A percentile compares a stretch with the other conserved stretches of the same genome.
Conservation (phyloP, 2,888 invertebrate species). For the Melanostoma scalare region DNA sequence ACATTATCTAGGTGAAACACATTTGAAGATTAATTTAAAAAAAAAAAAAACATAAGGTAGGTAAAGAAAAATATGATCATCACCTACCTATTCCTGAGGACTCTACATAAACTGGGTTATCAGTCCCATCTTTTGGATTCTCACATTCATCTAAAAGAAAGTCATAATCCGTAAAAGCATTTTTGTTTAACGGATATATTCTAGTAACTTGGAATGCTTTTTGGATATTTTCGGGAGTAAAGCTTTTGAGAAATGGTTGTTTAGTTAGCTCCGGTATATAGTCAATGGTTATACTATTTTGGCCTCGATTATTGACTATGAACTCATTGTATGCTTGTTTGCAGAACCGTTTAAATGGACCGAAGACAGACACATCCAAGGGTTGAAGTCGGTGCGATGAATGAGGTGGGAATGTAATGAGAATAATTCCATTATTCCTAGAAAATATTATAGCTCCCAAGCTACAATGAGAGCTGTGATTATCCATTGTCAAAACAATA, state of each 20-base stretch:
- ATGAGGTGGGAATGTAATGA: slow-evolving; percentile 1
- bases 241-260: neutral
- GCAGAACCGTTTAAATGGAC: neutral
- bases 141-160: too few relatives aligned
- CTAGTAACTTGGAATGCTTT: slow-evolving; percentile 5
- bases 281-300: neutral
- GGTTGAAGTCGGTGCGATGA: slow-evolving; percentile 5
- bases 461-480: too few relatives aligned
- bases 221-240: slow-evolving; percentile 5
- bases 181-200: neutral
- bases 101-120: too few relatives aligned
- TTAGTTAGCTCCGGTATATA: neutral
- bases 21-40: too few relatives aligned
- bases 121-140: too few relatives aligned
- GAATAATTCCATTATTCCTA: slow-evolving; percentile 1
- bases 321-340: slow-evolving; percentile 50
- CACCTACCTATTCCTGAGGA: too few relatives aligned
- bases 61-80: too few relatives aligned
- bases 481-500: too few relatives aligned
- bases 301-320: neutral
- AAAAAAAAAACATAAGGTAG: too few relatives aligned
- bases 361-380: neutral
- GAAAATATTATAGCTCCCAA: too few relatives aligned
- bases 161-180: too few relatives aligned
- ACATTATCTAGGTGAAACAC: too few relatives aligned